A percentile compares a stretch with the other conserved stretches of the same genome.
These are phyloP conservation scores for Aphrophora alni DNA, from an alignment of 2,888 invertebrate genomes.

Conservation along the genomic window DNA sequence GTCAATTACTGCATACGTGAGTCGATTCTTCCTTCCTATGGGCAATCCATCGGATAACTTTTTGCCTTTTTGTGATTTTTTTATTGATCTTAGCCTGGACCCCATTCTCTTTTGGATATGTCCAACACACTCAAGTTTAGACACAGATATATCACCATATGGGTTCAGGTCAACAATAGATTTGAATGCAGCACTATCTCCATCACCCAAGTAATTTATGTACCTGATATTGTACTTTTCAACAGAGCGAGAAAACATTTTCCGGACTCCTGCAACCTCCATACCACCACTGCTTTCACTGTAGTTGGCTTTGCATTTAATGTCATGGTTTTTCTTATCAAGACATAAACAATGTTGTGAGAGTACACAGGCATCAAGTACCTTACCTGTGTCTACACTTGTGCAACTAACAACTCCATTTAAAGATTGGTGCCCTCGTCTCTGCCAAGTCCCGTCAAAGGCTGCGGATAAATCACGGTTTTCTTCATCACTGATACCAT, in stretches of 20 bases:
- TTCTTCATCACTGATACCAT: no score
- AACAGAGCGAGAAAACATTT: background rate
- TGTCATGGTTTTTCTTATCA: no score
- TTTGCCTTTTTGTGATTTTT: slow-evolving; percentile 24
- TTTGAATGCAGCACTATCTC: background rate
- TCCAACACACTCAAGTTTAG: slow-evolving; percentile 8
- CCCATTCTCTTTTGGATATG: slow-evolving; percentile 22
- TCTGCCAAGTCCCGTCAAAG: no score
- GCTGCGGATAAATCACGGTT: no score
- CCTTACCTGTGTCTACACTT: no score
- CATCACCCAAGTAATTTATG: slow-evolving; percentile 22
- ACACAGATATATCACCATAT: background rate
- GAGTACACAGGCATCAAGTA: no score
- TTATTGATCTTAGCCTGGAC: background rate
- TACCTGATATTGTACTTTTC: background rate
- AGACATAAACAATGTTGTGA: no score
- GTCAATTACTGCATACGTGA: slow-evolving; percentile 48
- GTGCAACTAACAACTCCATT: no score
- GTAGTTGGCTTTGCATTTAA: no score
- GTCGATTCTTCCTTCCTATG: slow-evolving; percentile 34
- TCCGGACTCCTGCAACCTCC: background rate
- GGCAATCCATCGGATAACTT: slow-evolving; percentile 37
- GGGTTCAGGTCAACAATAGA: background rate
- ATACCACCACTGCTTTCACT: background rate
- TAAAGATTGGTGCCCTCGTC: no score